Evolutionary conservation across 2,113 vertebrate genomes (phyloP).

Genomic region (Piaya cayana): DNA sequence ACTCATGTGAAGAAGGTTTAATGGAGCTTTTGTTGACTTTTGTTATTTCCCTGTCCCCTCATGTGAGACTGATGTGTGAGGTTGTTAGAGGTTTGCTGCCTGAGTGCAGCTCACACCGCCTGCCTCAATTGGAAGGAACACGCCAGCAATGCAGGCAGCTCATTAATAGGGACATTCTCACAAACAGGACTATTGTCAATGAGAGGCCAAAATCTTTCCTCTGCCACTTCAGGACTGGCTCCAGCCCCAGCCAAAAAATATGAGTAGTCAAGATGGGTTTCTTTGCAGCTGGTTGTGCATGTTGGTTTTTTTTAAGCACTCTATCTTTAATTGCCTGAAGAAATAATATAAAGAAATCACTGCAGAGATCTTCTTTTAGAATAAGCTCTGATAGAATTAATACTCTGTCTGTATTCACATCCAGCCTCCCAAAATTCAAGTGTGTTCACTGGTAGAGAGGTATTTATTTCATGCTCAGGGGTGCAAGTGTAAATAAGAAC

Average conservation of each 20-base stretch:
- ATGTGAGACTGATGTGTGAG: not conserved
- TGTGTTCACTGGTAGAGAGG: not conserved
- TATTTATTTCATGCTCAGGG: not conserved
- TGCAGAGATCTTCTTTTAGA: not conserved
- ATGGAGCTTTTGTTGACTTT: not conserved
- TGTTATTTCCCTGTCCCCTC: not conserved
- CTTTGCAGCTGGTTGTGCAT: not conserved
- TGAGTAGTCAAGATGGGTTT: not conserved
- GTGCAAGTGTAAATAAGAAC: not conserved
- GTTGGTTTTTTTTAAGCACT: not conserved
- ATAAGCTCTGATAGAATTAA: not conserved
- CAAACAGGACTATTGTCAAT: not conserved
- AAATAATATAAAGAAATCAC: not conserved
- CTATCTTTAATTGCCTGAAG: not conserved
- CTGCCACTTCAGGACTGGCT: not conserved
- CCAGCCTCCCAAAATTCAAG: not conserved
- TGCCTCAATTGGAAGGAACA: not conserved
- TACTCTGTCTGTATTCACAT: not conserved
- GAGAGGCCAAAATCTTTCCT: not conserved
- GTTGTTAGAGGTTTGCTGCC: not conserved
- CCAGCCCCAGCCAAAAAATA: not conserved
- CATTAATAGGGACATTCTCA: not conserved
- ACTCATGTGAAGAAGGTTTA: not conserved
- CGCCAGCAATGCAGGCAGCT: not conserved
- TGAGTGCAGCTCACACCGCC: not conserved